Evolutionary conservation across 2,797 vertebrate species (phyloP).

Genomic region (Sebastes steindachneri): DNA sequence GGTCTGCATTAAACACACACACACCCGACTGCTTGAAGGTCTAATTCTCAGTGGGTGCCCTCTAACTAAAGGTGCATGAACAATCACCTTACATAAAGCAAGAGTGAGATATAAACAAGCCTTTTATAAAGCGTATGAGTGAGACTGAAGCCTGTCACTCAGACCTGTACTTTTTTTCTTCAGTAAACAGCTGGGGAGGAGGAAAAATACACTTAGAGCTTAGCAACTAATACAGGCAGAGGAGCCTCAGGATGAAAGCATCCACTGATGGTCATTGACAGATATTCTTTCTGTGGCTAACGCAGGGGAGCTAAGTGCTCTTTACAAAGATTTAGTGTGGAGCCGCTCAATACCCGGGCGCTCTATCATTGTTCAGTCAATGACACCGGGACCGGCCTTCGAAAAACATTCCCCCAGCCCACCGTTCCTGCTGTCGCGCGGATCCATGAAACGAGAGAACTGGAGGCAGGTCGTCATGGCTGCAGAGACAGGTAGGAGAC

Average conservation of each 20-base stretch:
- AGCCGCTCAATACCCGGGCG: slow-evolving; percentile 66
- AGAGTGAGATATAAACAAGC: slow-evolving; percentile 20
- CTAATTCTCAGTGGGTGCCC: not conserved
- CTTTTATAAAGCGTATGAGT: slow-evolving; percentile 18
- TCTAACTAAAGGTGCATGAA: not conserved
- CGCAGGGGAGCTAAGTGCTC: slow-evolving; percentile 80
- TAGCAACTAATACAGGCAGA: slow-evolving; percentile 67
- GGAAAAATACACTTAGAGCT: slow-evolving; percentile 67
- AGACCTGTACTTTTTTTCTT: slow-evolving; percentile 18
- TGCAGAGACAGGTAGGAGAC: slow-evolving; percentile 39
- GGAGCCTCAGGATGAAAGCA: slow-evolving; percentile 79
- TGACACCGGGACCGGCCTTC: slow-evolving; percentile 76
- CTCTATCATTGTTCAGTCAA: slow-evolving; percentile 82
- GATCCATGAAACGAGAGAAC: slow-evolving; percentile 55
- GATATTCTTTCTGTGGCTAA: slow-evolving; percentile 82
- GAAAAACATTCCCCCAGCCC: slow-evolving; percentile 67
- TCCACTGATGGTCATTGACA: slow-evolving; percentile 83
- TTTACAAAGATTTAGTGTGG: slow-evolving; percentile 82
- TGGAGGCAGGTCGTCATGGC: slow-evolving; percentile 35
- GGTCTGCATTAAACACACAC: not conserved
- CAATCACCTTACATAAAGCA: slow-evolving; percentile 3
- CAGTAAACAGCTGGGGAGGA: slow-evolving; percentile 51
- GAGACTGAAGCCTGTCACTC: slow-evolving; percentile 47
- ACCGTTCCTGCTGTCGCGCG: slow-evolving; percentile 52
- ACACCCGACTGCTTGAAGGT: not conserved